Conservation (phyloP, 2,888 invertebrate species). For the Nephrocerus scutellatus region DNA sequence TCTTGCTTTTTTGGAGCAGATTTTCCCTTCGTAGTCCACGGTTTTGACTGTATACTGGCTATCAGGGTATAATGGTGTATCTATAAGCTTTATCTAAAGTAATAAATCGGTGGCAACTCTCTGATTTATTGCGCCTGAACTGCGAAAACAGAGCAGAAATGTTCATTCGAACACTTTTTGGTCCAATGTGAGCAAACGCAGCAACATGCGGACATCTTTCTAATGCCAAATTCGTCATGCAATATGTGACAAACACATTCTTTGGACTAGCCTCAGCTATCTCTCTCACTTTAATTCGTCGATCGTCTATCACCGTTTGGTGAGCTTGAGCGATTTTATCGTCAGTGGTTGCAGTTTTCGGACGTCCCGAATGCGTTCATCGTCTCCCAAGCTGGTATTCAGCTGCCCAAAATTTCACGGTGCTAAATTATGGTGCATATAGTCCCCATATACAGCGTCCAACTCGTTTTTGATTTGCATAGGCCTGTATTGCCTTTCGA, state of each 20-base stretch:
- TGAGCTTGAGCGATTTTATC: slow-evolving; percentile 24
- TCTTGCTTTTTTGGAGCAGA: no score
- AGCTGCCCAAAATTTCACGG: no score
- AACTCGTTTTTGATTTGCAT: no score
- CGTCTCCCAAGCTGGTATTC: no score
- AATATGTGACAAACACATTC: no score
- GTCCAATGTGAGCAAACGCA: no score
- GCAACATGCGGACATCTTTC: no score
- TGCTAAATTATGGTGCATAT: no score
- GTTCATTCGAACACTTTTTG: slow-evolving; percentile 4
- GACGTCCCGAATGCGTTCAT: slow-evolving; percentile 9
- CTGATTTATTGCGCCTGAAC: slow-evolving; percentile 25
- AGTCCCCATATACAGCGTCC: no score
- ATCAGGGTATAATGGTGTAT: neutral
- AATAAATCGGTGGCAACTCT: slow-evolving; percentile 1
- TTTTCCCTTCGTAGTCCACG: slow-evolving; percentile 1
- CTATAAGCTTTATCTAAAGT: neutral
- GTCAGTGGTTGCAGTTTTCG: slow-evolving; percentile 9
- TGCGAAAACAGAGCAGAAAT: slow-evolving; percentile 36
- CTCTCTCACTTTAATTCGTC: slow-evolving; percentile 33
- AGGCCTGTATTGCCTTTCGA: no score
- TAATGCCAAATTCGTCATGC: no score
- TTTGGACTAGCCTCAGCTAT: no score
- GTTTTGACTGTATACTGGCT: slow-evolving; percentile 1
- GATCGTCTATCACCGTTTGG: slow-evolving; percentile 30